Evolutionary conservation across 2,888 invertebrate genomes (phyloP), one percentile per base, ranked within the genome.

Genomic region (Heliconius hortense): DNA sequence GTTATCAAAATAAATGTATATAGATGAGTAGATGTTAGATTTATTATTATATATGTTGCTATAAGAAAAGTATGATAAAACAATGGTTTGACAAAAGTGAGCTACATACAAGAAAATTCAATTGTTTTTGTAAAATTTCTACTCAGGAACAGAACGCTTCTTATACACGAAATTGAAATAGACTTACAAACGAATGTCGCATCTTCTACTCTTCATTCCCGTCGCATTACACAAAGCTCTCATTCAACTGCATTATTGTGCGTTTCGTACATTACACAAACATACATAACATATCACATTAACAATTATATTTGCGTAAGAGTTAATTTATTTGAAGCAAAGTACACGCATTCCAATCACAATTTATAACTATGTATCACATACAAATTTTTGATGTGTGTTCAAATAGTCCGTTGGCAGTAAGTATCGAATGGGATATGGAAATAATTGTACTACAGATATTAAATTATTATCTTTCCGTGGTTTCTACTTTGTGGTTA

Each of bases 401-500:
- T 78, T 80, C 75, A 77, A 79, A 80, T 68, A 79, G 79, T 80
- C 78, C 78, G 76, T 78, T 85, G 88, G 87, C 89, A 88, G 89
- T 88, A 86, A 82, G 81, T 82, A 80, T 81, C 78, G 79, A 80
- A 82, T 82, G 83, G 84, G 92, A 93, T 93, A 92, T 92, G 92
- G 88, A 88, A 83, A 85, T 84, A 84, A 85, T 91, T 92, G 92
- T 92, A 92, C 92, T 92, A 90, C 84, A 82, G 86, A 88, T 89
- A 86, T 78, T 82, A 80, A 80, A 83, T 85, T 82, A 82, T 83
- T 85, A 81, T 81, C 74, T 72, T 62, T 73, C 74, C 74, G 75
- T 72, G 75, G 56, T 70, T 74, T 74, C 75, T 79, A 78, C 75
- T 71, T 76, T 82, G 83, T 82, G 81, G 84, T 88, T 90, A 92